A percentile compares a stretch with the other conserved stretches of the same genome.
Evolutionary conservation across 2,113 vertebrate genomes (phyloP).

Genomic region (Ailuropoda melanoleuca): DNA sequence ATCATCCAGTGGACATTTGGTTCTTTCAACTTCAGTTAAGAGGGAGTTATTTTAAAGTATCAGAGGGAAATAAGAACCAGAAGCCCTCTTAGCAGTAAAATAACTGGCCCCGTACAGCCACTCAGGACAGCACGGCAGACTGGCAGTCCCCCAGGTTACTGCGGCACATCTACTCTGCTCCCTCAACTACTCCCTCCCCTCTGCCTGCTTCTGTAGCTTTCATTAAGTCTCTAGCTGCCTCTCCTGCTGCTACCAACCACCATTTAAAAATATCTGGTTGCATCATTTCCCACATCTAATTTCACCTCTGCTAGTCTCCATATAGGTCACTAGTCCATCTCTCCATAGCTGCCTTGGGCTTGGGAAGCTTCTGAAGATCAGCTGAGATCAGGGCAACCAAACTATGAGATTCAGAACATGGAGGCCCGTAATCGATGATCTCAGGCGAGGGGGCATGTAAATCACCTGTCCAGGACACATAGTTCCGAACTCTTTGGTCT

Average conservation of each 20-base stretch:
- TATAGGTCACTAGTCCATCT: background rate
- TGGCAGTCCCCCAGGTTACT: background rate
- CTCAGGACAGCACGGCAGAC: background rate
- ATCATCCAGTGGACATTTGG: background rate
- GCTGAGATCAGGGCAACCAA: background rate
- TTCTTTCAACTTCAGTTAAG: background rate
- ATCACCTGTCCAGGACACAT: background rate
- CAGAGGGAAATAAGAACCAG: background rate
- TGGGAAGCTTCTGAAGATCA: background rate
- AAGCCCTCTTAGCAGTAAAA: background rate
- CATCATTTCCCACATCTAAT: background rate
- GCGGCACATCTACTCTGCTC: background rate
- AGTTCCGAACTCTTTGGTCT: background rate
- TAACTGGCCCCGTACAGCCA: background rate
- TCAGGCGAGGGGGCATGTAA: accelerated
- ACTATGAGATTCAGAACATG: background rate
- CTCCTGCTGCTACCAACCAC: background rate
- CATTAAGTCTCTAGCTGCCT: background rate
- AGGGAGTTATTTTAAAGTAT: background rate
- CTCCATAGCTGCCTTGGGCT: background rate
- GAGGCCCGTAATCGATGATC: background rate
- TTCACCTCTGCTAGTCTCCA: background rate
- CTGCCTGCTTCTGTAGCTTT: background rate
- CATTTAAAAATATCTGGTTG: background rate
- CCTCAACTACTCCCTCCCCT: background rate